Evolutionary conservation across 1,140 invertebrate species (phyloP), one percentile per base, ranked within the genome.

Genomic region (Zaprionus camerounensis): DNA sequence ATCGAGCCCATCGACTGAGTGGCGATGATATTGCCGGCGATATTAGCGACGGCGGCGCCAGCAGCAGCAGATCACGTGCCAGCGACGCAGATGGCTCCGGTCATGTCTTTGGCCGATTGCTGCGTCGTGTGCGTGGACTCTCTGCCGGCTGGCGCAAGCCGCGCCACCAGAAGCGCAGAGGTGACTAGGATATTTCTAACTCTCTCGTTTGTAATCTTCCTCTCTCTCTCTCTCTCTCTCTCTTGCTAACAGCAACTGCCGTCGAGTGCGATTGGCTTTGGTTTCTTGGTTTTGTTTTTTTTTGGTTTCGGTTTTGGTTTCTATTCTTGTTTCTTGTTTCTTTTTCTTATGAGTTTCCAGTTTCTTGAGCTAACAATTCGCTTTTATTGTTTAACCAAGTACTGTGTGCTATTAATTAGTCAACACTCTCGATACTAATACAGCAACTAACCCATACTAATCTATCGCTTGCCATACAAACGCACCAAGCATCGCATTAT

Each of bases 121-220:
- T 92, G 28, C 84, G 87, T 11, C 88, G 91, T 5, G 88, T 92
- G 58, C 91, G 92, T 9, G 80, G 91, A 36, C 71, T 92, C 24
- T 90, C 92, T 24, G 81, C 90, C 20, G 91, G 85, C 34, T 92
- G 92, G 92, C 92, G 92, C 13, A 92, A 92, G 61, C 88, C 88
- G 38, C 91, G 92, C 59, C 83, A 91, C 75, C 86, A 92, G 69
- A 91, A 91, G 80, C 91, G 91, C 61, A 91, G 92, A 92, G 92
- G 92, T 92, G 92, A 92, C 68, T 82, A 82, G 71, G 46, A 51
- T 1, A 51, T 51, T 51, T 59, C 59, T 67, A 28, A n/a, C 59
- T 67, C 58, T 81, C 58, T 81, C 68, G 57, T 66, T 76, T 55
- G 51, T 55, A 34, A 26, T 28, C 15, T 49, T 3, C 26, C 5